phyloP scores from a whole-genome alignment of 2,888 invertebrate species.

The Eucera pruinosa region DNA sequence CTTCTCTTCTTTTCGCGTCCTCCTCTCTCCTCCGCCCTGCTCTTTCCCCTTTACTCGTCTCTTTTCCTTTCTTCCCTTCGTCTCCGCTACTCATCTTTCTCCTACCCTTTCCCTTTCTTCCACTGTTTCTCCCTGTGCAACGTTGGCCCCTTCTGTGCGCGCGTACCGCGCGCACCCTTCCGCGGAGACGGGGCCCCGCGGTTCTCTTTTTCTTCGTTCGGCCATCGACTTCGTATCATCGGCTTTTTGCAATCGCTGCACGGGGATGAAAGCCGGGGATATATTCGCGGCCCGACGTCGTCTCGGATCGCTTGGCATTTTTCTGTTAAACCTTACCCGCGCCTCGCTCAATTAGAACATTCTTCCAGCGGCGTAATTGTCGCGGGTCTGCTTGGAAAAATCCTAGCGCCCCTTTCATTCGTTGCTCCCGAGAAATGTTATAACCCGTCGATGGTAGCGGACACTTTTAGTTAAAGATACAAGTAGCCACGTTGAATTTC shows the following conservation, averaged over 20 bases:
- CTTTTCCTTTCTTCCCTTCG: not conserved
- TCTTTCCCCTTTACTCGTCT: not conserved
- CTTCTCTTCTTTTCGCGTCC: not conserved
- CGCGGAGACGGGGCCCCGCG: not conserved
- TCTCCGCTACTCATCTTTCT: not conserved
- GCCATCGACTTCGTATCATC: conserved; percentile 70
- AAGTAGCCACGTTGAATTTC: too few relatives aligned
- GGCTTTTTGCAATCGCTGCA: conserved; percentile 57
- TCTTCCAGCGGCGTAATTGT: conserved; percentile 40
- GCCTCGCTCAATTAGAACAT: conserved; percentile 56
- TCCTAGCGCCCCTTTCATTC: too few relatives aligned
- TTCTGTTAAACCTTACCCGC: conserved; percentile 36
- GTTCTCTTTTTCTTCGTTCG: conserved; percentile 53
- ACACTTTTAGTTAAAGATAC: too few relatives aligned
- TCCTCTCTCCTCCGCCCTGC: not conserved
- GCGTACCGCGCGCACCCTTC: conserved; percentile 6
- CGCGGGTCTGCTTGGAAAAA: too few relatives aligned
- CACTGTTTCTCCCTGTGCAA: not conserved
- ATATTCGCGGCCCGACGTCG: conserved; percentile 59
- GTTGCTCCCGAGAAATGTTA: too few relatives aligned
- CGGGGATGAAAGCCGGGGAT: conserved; percentile 57
- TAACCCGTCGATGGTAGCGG: too few relatives aligned
- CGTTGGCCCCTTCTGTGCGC: not conserved
- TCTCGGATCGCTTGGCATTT: conserved; percentile 55
- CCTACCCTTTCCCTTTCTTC: not conserved